Evolutionary conservation across 2,888 invertebrate species (phyloP), one percentile per base, ranked within the genome.

Genomic region (Dolichomitus sp.): DNA sequence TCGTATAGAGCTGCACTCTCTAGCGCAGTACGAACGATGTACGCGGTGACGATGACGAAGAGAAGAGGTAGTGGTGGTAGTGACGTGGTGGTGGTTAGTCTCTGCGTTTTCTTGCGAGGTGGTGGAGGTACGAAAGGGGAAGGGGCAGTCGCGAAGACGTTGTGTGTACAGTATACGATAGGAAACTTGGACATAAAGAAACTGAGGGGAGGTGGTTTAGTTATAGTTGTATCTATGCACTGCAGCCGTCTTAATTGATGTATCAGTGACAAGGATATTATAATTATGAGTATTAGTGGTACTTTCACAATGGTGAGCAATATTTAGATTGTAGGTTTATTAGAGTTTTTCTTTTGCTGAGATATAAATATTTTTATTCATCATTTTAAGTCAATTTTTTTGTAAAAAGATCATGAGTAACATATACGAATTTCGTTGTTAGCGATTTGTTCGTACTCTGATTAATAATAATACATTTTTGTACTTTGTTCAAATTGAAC

Each of bases 61-160:
- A 92, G 91, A 81, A 66, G 91, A 90, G 75, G 84, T n/a, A 30
- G 30, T 12, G 33, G 30, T n/a, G 59, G n/a, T n/a, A 4, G 30
- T 59, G 59, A 14, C 1, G 30, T 57, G 30, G 57, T 57, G 27
- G 57, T 30, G 54, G 27, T 27, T 70, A 19, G 70, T 78, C 42
- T 54, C 19, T 27, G 33, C 40, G 33, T 23, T 30, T 33, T 52
- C 52, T 69, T 77, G 69, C 23, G 50, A 90, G 72, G 93, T 91
- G 86, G 91, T 89, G 50, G 91, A 87, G 54, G 68, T 17, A 87
- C 83, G 83, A 76, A 81, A 85, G 83, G 83, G 75, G 83, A 23
- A 37, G 37, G 37, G 37, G 61, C 19, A 61, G 12, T 6, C 14
- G n/a, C 37, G 61, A 40, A 61, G 61, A 61, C 61, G 61, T 11